Evolutionary conservation across 2,113 vertebrate genomes (phyloP).

Genomic region (Laticauda laticaudata): DNA sequence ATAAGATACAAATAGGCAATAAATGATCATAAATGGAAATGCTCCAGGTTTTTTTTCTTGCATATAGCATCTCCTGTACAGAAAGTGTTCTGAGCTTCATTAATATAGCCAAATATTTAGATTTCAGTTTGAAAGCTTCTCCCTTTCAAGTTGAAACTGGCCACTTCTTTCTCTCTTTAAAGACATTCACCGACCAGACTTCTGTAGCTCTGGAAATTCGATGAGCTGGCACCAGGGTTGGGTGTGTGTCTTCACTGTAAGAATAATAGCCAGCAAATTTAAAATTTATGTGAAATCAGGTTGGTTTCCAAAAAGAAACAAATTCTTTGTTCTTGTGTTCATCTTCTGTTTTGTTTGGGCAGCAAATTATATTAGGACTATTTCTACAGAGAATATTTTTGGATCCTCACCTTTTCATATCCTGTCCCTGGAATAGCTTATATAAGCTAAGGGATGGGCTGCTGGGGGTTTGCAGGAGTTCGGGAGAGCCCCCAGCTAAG

Average conservation of each 20-base stretch:
- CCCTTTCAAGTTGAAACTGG: conserved; percentile 65
- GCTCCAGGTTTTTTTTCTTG: not conserved
- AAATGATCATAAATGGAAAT: not conserved
- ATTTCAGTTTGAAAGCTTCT: conserved; percentile 62
- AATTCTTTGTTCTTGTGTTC: not conserved
- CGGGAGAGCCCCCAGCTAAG: no score
- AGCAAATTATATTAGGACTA: not conserved
- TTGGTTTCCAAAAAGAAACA: not conserved
- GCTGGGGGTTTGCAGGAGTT: no score
- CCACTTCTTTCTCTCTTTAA: conserved; percentile 60
- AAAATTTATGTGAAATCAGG: not conserved
- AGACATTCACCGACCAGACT: conserved; percentile 60
- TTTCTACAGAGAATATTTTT: not conserved
- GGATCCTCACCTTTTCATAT: not conserved
- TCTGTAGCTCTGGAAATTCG: conserved; percentile 49
- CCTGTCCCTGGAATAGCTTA: not conserved
- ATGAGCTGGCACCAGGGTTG: conserved; percentile 55
- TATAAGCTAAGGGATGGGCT: no score
- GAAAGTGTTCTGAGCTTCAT: conserved; percentile 23
- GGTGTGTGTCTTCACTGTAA: conserved; percentile 44
- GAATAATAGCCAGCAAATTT: conserved; percentile 54
- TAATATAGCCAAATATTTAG: conserved; percentile 52
- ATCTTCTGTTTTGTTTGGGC: not conserved
- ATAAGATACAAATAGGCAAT: not conserved
- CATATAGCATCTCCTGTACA: not conserved